Base-by-base conservation (phyloP, 2,888 invertebrate genomes). In the Criorhina ranunculi region DNA sequence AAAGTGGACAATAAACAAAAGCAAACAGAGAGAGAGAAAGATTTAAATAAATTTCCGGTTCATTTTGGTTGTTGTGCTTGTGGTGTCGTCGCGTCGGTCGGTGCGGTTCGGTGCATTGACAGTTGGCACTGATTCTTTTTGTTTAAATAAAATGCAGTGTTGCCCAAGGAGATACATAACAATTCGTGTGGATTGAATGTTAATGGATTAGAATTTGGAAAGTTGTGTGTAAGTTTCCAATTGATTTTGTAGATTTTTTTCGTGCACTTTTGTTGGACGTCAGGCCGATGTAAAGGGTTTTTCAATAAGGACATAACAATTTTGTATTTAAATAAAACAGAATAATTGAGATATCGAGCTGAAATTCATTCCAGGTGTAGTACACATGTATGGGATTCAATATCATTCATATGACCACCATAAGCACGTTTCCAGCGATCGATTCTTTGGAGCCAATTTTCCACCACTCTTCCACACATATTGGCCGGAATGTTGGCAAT, bases 1-100 rank as follows among this genome's bases (percentile, higher is more conserved):
- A 64, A 79, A 85, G 85, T 85, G 80, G 64, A 80, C 80, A 80
- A 80, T 76, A 75, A 70, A 76, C 59, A 51, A 79, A 75, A 64
- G 51, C 37, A 62, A 55, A 46, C 49, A 42, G 57, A 33, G 35
- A 42, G 40, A 46, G 57, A 42, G 57, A 33, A 42, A 42, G 40
- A 67, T 67, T 64, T 75, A 64, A 79, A 80, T 37, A 69, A 76
- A 75, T 85, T 76, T 85, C 85, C 85, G 85, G 85, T 76, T 69
- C 15, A 24, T 42, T 49, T 35, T 66, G 57, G 35, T 40, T 76
- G 8, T 24, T 33, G 12, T 57, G 49, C 8, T 24, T 33, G 12
- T 57, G 49, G 17, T 35, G 4, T 35, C 33, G 37, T 37, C 15
- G 15, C 11, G n/a, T n/a, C n/a, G n/a, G n/a, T n/a, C n/a, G n/a